phyloP scores from a whole-genome alignment of 2,113 vertebrate genomes.

The Rhea americana region DNA sequence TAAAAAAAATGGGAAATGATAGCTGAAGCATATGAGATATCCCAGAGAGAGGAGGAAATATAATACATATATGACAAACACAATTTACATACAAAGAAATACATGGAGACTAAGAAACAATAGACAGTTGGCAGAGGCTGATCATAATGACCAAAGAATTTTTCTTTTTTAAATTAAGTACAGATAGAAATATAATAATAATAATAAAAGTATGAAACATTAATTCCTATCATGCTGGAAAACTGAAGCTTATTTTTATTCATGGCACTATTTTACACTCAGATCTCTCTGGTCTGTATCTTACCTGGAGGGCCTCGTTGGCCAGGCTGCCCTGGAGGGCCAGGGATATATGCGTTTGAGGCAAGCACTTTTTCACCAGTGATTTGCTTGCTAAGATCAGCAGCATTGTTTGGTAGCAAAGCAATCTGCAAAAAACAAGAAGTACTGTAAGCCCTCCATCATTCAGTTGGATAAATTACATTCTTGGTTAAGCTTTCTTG shows the following conservation, averaged over 20 bases:
- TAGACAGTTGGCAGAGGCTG: neutral
- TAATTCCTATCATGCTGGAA: neutral
- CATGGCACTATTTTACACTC: neutral
- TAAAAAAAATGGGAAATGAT: conserved; percentile 2
- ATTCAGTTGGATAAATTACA: neutral
- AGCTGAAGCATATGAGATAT: neutral
- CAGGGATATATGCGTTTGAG: conserved; percentile 84
- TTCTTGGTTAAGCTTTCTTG: neutral
- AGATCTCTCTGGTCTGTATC: neutral
- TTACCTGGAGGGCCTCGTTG: conserved; percentile 88
- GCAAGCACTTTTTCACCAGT: conserved; percentile 86
- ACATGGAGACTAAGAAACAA: neutral
- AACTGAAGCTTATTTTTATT: neutral
- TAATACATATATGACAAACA: neutral
- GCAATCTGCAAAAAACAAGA: conserved; percentile 79
- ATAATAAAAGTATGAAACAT: neutral
- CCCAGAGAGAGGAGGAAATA: neutral
- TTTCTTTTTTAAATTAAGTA: neutral
- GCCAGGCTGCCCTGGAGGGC: conserved; percentile 88
- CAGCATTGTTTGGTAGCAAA: conserved; percentile 86
- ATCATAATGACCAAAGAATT: neutral
- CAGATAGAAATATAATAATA: neutral
- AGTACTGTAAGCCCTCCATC: neutral
- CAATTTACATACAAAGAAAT: neutral
- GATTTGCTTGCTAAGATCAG: conserved; percentile 87